These are phyloP conservation scores for Drosophila barbarae DNA, from an alignment of 2,888 invertebrate species.

Conservation along the genomic window DNA sequence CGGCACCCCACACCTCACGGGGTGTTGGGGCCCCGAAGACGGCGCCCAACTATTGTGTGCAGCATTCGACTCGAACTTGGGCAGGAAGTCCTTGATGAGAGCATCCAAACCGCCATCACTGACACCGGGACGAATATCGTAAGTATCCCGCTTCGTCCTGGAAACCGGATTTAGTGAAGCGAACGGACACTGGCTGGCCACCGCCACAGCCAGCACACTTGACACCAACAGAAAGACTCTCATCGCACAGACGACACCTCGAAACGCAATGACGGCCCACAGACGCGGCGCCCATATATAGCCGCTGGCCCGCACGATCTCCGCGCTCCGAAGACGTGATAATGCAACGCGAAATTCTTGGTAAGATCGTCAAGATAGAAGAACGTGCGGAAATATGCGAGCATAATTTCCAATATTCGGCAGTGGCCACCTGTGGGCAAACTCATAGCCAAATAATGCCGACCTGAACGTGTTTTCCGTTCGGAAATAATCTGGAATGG, in stretches of 20 bases:
- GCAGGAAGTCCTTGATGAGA: constrained; percentile 46
- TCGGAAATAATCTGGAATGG: background rate
- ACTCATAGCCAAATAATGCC: constrained; percentile 7
- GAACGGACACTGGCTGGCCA: constrained; percentile 45
- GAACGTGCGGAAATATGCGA: constrained; percentile 37
- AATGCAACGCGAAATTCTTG: constrained; percentile 42
- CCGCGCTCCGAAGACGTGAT: constrained; percentile 27
- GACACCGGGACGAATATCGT: constrained; percentile 32
- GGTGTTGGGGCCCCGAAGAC: constrained; percentile 1
- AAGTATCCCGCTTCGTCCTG: constrained; percentile 38
- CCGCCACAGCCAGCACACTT: constrained; percentile 29
- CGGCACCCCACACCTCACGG: constrained; percentile 59
- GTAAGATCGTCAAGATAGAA: constrained; percentile 52
- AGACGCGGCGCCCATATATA: constrained; percentile 48
- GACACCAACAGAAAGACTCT: constrained; percentile 32
- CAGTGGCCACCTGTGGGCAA: background rate
- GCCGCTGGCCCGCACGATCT: constrained; percentile 48
- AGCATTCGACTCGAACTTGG: constrained; percentile 32
- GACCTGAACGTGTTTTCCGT: constrained; percentile 33
- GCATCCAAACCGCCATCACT: constrained; percentile 48
- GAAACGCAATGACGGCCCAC: constrained; percentile 36
- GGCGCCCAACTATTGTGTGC: constrained; percentile 33
- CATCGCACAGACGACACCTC: constrained; percentile 41
- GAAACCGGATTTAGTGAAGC: constrained; percentile 7
- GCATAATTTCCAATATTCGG: constrained; percentile 34